A percentile compares a stretch with the other conserved stretches of the same genome.
Evolutionary conservation across 2,797 vertebrate genomes (phyloP).

Genomic region (Xenentodon cancila): DNA sequence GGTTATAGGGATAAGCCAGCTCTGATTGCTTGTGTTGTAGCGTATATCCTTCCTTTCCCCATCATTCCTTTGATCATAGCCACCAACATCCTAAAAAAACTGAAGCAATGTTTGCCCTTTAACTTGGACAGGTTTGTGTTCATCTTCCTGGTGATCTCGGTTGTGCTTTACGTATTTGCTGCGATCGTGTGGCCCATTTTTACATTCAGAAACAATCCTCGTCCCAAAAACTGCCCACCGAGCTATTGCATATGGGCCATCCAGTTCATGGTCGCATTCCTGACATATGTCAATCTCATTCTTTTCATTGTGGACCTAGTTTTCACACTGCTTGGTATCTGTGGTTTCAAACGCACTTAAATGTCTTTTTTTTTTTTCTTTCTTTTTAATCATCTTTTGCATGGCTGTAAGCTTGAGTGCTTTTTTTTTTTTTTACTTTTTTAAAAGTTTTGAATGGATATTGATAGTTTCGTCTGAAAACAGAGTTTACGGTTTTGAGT

Average conservation of each 20-base stretch:
- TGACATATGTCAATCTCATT: conserved; percentile 85
- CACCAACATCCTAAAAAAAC: conserved; percentile 82
- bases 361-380: background rate
- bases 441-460: too few relatives aligned
- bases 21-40: conserved; percentile 79
- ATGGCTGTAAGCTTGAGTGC: background rate
- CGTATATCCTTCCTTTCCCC: conserved; percentile 85
- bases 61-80: conserved; percentile 82
- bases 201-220: conserved; percentile 64
- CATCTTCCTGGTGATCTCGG: conserved; percentile 79
- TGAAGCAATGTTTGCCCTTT: conserved; percentile 75
- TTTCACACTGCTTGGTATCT: conserved; percentile 79
- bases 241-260: conserved; percentile 73
- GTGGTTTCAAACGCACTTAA: conserved; percentile 66
- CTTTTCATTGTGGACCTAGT: conserved; percentile 83
- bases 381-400: background rate
- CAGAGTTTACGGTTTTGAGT: background rate
- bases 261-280: conserved; percentile 81
- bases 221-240: conserved; percentile 50
- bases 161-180: conserved; percentile 80
- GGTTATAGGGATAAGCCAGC: conserved; percentile 25
- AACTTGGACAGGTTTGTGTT: conserved; percentile 79
- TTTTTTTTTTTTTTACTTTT: too few relatives aligned
- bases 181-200: conserved; percentile 84
- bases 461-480: too few relatives aligned